Conservation (phyloP, 2,888 invertebrate genomes). For the Bhutanitis thaidina region DNA sequence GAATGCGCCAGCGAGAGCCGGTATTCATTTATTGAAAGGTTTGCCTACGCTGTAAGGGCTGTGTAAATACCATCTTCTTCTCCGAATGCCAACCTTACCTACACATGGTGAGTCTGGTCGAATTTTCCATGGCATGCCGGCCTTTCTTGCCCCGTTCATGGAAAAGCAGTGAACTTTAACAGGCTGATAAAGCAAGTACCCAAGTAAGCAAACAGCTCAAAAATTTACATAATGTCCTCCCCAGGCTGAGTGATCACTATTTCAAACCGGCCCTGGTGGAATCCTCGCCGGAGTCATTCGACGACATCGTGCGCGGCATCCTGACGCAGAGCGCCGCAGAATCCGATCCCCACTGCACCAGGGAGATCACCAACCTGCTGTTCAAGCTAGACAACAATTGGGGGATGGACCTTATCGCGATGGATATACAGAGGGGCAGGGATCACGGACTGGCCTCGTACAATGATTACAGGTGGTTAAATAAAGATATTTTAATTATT, state of each 20-base stretch:
- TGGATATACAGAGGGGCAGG: slow-evolving; percentile 83
- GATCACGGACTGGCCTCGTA: slow-evolving; percentile 72
- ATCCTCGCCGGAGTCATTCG: slow-evolving; percentile 62
- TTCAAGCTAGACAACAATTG: slow-evolving; percentile 62
- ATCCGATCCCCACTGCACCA: slow-evolving; percentile 77
- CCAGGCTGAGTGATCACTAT: slow-evolving; percentile 78
- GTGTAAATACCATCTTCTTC: no score
- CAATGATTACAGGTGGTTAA: slow-evolving; percentile 7
- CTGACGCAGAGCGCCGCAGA: slow-evolving; percentile 77
- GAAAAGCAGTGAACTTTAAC: no score
- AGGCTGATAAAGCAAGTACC: no score
- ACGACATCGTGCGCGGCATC: slow-evolving; percentile 77
- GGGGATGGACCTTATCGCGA: slow-evolving; percentile 82
- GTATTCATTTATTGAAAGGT: no score
- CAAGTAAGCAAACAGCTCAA: slow-evolving; percentile 38
- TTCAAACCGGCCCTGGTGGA: slow-evolving; percentile 79
- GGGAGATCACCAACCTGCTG: slow-evolving; percentile 65
- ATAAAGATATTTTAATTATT: no score
- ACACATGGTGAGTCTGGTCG: no score
- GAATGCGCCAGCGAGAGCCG: no score
- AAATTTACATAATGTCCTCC: not conserved
- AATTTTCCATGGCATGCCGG: no score
- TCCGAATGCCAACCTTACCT: no score
- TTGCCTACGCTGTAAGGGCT: no score
- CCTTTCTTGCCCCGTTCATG: no score